Evolutionary conservation across 2,888 invertebrate genomes (phyloP).

Genomic region (Heliconius sara): DNA sequence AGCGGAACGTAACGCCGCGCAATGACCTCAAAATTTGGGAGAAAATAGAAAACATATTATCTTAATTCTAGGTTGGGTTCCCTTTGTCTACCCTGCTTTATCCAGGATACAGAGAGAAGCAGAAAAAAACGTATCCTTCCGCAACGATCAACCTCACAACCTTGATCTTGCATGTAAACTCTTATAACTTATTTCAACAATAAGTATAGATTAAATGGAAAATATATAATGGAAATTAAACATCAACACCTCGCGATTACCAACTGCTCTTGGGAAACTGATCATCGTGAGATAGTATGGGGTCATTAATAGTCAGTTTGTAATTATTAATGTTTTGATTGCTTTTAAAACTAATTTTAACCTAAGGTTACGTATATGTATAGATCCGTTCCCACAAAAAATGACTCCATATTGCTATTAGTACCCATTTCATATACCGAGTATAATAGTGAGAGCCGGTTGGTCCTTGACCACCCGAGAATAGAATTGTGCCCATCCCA

Average conservation of each 20-base stretch:
- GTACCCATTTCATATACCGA: background rate
- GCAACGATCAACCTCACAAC: background rate
- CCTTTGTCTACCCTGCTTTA: too few relatives aligned
- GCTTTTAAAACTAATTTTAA: slow-evolving; percentile 6
- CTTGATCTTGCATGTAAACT: background rate
- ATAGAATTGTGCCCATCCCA: too few relatives aligned
- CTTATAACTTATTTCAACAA: too few relatives aligned
- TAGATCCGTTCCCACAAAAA: slow-evolving; percentile 11
- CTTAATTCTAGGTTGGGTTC: too few relatives aligned
- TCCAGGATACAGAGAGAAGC: too few relatives aligned
- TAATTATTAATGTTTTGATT: slow-evolving; percentile 21
- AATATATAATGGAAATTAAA: slow-evolving; percentile 8
- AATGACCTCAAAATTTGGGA: too few relatives aligned
- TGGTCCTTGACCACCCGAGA: too few relatives aligned
- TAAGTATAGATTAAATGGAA: background rate
- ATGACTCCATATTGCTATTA: background rate
- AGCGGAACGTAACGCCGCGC: too few relatives aligned
- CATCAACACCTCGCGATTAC: slow-evolving; percentile 40
- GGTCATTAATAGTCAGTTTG: slow-evolving; percentile 38
- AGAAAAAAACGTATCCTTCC: background rate
- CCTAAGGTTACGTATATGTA: background rate
- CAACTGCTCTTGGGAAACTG: slow-evolving; percentile 39
- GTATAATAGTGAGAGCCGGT: too few relatives aligned
- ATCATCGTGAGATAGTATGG: slow-evolving; percentile 40
- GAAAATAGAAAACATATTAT: too few relatives aligned